Evolutionary conservation across 2,888 invertebrate species (phyloP).

Genomic region (Acleris sparsana): DNA sequence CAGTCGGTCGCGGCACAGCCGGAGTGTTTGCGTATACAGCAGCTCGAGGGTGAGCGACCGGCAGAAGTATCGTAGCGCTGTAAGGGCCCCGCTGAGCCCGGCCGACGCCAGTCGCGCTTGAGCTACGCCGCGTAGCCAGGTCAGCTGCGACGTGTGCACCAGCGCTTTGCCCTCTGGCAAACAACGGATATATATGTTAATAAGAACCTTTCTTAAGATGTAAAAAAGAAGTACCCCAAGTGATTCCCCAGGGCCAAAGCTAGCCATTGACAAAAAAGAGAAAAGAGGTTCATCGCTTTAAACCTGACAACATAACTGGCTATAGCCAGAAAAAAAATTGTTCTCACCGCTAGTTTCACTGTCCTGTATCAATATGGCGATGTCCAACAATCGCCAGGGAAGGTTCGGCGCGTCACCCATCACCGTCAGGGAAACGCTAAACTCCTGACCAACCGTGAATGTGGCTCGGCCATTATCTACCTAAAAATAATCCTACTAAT

Average conservation of each 20-base stretch:
- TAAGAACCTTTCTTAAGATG: not conserved
- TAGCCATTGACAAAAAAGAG: too few relatives aligned
- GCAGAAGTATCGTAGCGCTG: slow-evolving; percentile 93
- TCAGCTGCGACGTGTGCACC: slow-evolving; percentile 96
- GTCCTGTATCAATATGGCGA: slow-evolving; percentile 98
- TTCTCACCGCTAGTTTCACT: slow-evolving; percentile 94
- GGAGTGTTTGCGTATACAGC: slow-evolving; percentile 93
- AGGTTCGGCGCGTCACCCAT: slow-evolving; percentile 97
- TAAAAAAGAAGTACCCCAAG: not conserved
- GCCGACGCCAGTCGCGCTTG: slow-evolving; percentile 93
- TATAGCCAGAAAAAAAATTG: too few relatives aligned
- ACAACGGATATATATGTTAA: slow-evolving; percentile 1
- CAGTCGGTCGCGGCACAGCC: slow-evolving; percentile 93
- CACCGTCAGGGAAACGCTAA: slow-evolving; percentile 97
- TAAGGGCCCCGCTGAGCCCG: slow-evolving; percentile 88
- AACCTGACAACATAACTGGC: too few relatives aligned
- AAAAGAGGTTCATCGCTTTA: too few relatives aligned
- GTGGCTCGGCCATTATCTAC: slow-evolving; percentile 97
- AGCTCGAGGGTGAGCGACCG: slow-evolving; percentile 96
- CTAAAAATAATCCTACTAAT: slow-evolving; percentile 72
- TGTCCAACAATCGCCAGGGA: slow-evolving; percentile 97
- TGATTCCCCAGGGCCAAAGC: too few relatives aligned
- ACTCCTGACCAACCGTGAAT: slow-evolving; percentile 97
- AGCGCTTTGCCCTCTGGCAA: slow-evolving; percentile 94
- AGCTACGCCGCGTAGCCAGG: slow-evolving; percentile 96